Percentiles rank a stretch among this genome's conserved stretches.
These are phyloP conservation scores for Poeciliopsis infans DNA, from an alignment of 2,797 vertebrate species.

Conservation along the genomic window DNA sequence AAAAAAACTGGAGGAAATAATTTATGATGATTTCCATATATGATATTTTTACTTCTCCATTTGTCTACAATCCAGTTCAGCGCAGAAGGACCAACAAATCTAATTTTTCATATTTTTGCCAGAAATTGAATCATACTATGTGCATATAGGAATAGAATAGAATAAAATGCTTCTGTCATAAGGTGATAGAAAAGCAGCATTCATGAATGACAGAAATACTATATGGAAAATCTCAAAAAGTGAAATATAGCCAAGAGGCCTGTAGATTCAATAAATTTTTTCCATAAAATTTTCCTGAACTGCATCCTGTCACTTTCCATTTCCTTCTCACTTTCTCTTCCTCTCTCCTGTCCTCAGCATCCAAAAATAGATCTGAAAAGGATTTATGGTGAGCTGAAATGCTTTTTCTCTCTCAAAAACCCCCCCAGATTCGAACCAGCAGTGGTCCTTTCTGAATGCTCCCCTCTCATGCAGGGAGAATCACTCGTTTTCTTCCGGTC, in stretches of 20 bases:
- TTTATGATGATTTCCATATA: not conserved
- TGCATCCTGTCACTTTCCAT: slow-evolving; percentile 19
- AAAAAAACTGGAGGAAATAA: not conserved
- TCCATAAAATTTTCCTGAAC: slow-evolving; percentile 16
- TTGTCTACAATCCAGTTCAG: not conserved
- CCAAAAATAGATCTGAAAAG: slow-evolving; percentile 33
- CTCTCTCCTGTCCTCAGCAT: slow-evolving; percentile 2
- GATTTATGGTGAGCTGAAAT: slow-evolving; percentile 25
- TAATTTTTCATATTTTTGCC: not conserved
- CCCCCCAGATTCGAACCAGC: slow-evolving; percentile 14
- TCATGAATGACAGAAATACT: slow-evolving; percentile 13
- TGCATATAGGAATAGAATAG: not conserved
- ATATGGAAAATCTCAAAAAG: not conserved
- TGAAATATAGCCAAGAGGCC: slow-evolving; percentile 7
- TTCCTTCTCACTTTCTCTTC: slow-evolving; percentile 8
- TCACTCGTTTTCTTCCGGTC: slow-evolving; percentile 46
- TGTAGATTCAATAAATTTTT: slow-evolving; percentile 17
- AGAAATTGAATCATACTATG: slow-evolving; percentile 4
- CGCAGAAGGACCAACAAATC: not conserved
- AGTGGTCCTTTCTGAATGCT: slow-evolving; percentile 29
- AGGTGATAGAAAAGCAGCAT: slow-evolving; percentile 23
- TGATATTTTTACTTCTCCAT: not conserved
- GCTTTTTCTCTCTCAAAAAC: slow-evolving; percentile 35
- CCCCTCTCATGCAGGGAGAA: slow-evolving; percentile 36
- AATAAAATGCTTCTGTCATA: slow-evolving; percentile 1